Base-by-base conservation (phyloP, 2,113 vertebrate species). In the Mus spicilegus region DNA sequence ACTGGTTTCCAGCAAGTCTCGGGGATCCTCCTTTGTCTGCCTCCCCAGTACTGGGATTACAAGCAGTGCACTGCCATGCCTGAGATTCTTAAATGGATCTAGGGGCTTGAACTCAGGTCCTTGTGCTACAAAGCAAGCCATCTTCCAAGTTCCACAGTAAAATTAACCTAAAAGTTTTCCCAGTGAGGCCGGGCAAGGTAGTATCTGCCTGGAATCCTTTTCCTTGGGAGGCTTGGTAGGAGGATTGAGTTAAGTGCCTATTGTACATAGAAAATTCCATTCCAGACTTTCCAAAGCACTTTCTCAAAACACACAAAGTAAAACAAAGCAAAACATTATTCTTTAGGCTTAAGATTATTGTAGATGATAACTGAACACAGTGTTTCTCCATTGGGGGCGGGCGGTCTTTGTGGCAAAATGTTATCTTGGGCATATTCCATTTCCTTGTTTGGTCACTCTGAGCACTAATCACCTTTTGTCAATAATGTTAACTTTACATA, bases 311-410 rank as follows among this genome's bases (percentile, higher is more conserved):
- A n/a, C 16, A 69, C 70, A 72, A 70, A 70, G 19, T 14, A 72
- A 72, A 54, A 26, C 65, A n/a, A 70, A 70, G 63, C 11, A 49
- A 72, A 87, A 17, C 14, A 93, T 87, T 72, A 39, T 28, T 92
- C 46, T 86, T 11, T 56, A 46, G 78, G 85, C 36, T 95, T 67
- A 77, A 82, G n/a, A 87, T 91, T 91, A 36, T 87, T 6, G 49
- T 78, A 56, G 36, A 56, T 89, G n/a, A 39, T 73, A 67, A 87
- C 85, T 95, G 70, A 94, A 88, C 70, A 89, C 20, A 70, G 76
- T 30, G 49, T 95, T 91, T 90, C 17, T 94, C 30, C 36, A 51
- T 63, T 76, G 30, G 49, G 42, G 85, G 58, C 17, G 42, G 85
- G 58, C 17, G 49, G 20, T 75, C 58, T 95, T 92, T 84, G 36